A percentile compares a stretch with the other conserved stretches of the same genome.
These are phyloP conservation scores for Coreoperca whiteheadi DNA, from an alignment of 2,113 vertebrate genomes.

Conservation along the genomic window DNA sequence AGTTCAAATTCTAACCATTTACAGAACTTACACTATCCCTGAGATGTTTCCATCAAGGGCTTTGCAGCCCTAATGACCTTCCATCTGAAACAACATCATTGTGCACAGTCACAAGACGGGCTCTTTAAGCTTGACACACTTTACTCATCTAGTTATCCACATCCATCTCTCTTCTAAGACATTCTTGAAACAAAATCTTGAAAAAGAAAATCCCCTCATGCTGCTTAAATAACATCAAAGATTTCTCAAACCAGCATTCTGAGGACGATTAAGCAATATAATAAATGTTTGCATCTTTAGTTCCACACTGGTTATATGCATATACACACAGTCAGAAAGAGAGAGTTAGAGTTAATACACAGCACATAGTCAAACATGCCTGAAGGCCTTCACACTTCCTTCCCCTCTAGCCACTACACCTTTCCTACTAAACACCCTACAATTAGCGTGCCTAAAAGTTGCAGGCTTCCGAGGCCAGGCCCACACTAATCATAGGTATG, in stretches of 20 bases:
- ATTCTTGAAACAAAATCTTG: constrained; percentile 29
- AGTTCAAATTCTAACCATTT: constrained; percentile 48
- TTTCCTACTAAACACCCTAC: constrained; percentile 79
- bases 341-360: constrained; percentile 16
- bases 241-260: constrained; percentile 11
- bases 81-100: constrained; percentile 64
- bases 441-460: constrained; percentile 82
- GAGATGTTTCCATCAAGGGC: constrained; percentile 49
- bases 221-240: constrained; percentile 27
- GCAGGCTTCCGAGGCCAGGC: constrained; percentile 74
- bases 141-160: constrained; percentile 42
- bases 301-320: constrained; percentile 27
- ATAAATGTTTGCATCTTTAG: constrained; percentile 39
- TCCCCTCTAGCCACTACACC: constrained; percentile 76
- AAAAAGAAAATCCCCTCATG: constrained; percentile 30
- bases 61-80: constrained; percentile 51
- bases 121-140: constrained; percentile 62
- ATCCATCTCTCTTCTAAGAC: constrained; percentile 26
- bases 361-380: constrained; percentile 70
- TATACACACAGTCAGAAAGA: constrained; percentile 18
- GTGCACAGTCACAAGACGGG: constrained; percentile 55
- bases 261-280: constrained; percentile 8
- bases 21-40: constrained; percentile 34
- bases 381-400: constrained; percentile 76
- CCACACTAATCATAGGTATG: constrained; percentile 81